Conservation (phyloP, 2,888 invertebrate species). For the Limnephilus lunatus region DNA sequence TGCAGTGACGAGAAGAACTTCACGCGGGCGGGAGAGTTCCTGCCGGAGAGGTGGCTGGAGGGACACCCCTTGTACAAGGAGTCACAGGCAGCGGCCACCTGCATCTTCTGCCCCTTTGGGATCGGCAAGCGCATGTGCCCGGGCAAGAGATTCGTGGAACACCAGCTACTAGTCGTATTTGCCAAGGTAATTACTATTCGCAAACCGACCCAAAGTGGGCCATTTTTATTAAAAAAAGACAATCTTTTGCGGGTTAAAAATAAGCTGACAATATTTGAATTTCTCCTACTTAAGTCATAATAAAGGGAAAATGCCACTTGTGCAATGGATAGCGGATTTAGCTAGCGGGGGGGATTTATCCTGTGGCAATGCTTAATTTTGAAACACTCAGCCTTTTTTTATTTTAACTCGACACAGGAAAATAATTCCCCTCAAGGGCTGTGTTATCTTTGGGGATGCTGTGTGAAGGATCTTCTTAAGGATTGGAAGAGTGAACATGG, state of each 20-base stretch:
- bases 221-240: background rate
- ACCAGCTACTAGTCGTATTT: conserved; percentile 84
- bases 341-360: no score
- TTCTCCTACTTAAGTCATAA: background rate
- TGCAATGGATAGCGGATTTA: background rate
- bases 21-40: conserved; percentile 81
- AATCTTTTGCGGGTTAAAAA: no score
- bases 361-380: no score
- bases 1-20: conserved; percentile 87
- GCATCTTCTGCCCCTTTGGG: conserved; percentile 88
- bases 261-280: background rate
- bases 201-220: background rate
- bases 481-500: no score
- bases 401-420: no score
- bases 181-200: conserved; percentile 78
- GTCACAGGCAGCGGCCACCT: conserved; percentile 77
- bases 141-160: conserved; percentile 89
- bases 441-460: no score
- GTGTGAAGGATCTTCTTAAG: no score
- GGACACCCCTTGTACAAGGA: conserved; percentile 69
- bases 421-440: no score
- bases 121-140: conserved; percentile 89
- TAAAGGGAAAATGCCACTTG: background rate
- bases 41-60: conserved; percentile 88
- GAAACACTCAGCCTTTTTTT: no score